A percentile compares a stretch with the other conserved stretches of the same genome.
These are phyloP conservation scores for Apamea monoglypha DNA, from an alignment of 2,888 invertebrate genomes.

Conservation along the genomic window DNA sequence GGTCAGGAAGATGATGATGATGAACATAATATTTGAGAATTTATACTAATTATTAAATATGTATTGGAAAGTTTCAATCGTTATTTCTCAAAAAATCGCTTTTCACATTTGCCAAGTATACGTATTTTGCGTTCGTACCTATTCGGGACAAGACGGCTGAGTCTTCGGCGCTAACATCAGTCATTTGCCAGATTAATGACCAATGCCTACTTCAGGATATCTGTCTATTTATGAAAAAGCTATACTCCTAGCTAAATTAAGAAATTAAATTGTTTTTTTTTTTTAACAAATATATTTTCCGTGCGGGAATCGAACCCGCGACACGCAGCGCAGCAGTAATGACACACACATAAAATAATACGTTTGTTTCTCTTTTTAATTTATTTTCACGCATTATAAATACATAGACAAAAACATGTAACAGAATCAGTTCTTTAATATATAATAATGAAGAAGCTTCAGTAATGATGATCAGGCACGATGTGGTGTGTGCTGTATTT, in stretches of 20 bases:
- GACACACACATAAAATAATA: too few species aligned
- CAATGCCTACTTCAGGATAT: neutral
- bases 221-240: neutral
- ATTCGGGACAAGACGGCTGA: neutral
- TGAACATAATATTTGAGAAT: neutral
- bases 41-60: neutral
- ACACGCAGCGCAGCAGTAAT: too few species aligned
- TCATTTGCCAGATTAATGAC: neutral
- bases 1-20: neutral
- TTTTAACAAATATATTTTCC: too few species aligned
- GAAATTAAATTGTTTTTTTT: too few species aligned
- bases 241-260: too few species aligned
- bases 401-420: neutral
- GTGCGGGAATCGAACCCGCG: too few species aligned
- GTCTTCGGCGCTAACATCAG: neutral
- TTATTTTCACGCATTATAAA: neutral
- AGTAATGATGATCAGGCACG: constrained; percentile 70
- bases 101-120: neutral
- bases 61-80: neutral
- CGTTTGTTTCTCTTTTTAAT: constrained; percentile 1
- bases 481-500: constrained; percentile 75
- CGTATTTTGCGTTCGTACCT: neutral
- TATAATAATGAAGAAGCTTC: neutral
- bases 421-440: constrained; percentile 15
- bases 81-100: neutral